phyloP scores from a whole-genome alignment of 2,797 vertebrate species.

The Nothura maculosa region DNA sequence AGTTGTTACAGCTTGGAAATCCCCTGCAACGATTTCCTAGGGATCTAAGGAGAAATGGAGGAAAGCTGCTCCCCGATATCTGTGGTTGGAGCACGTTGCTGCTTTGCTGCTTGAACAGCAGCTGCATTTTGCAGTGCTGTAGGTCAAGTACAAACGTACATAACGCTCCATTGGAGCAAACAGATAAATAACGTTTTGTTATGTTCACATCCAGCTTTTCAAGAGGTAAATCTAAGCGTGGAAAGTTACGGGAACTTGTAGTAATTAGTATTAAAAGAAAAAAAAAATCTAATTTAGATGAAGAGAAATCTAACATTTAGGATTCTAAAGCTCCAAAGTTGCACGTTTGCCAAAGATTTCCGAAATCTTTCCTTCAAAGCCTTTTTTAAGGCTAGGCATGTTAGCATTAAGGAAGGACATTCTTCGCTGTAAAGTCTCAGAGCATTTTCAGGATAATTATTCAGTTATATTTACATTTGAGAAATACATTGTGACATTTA shows the following conservation, averaged over 20 bases:
- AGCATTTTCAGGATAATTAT: slow-evolving; percentile 49
- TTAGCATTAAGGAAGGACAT: not conserved
- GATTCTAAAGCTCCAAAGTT: not conserved
- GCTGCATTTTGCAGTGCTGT: not conserved
- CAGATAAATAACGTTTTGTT: not conserved
- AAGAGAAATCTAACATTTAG: not conserved
- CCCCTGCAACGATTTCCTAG: not conserved
- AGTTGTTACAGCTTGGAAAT: not conserved
- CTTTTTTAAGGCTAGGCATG: not conserved
- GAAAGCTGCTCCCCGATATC: not conserved
- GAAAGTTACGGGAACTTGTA: not conserved
- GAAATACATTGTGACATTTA: slow-evolving; percentile 70
- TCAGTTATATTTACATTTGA: slow-evolving; percentile 66
- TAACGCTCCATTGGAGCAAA: not conserved
- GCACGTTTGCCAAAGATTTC: not conserved
- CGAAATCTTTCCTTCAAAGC: not conserved
- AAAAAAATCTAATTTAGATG: not conserved
- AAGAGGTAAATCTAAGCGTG: not conserved
- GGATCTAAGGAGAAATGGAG: not conserved
- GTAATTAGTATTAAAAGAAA: not conserved
- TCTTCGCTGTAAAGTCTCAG: slow-evolving; percentile 32
- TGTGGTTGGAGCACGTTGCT: slow-evolving; percentile 4
- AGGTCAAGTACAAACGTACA: not conserved
- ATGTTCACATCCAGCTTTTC: not conserved
- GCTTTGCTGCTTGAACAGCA: not conserved